phyloP scores from a whole-genome alignment of 2,888 invertebrate genomes.

The Crepidodera aurea region DNA sequence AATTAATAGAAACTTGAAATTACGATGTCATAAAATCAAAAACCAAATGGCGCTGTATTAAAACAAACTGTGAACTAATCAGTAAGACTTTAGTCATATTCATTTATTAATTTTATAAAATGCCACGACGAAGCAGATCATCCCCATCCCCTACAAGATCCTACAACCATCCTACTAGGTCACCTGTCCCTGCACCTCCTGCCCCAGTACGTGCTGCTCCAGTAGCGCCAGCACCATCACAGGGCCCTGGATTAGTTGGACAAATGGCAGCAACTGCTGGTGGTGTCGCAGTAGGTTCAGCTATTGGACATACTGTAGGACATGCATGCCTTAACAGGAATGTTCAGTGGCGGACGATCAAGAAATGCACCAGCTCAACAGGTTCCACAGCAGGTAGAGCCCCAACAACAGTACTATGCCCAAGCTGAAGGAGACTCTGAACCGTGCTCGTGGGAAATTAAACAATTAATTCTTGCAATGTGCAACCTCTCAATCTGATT shows the following conservation, averaged over 20 bases:
- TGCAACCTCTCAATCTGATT: constrained; percentile 87
- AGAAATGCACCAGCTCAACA: constrained; percentile 59
- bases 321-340: constrained; percentile 89
- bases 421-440: constrained; percentile 64
- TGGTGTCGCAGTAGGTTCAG: constrained; percentile 97
- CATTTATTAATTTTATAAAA: background rate
- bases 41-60: background rate
- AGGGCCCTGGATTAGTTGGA: constrained; percentile 88
- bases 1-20: background rate
- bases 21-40: background rate
- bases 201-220: constrained; percentile 62
- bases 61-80: background rate
- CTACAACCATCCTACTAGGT: constrained; percentile 54
- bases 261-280: constrained; percentile 99
- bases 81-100: background rate
- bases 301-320: constrained; percentile 93
- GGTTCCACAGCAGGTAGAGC: constrained; percentile 59
- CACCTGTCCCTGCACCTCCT: constrained; percentile 56
- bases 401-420: constrained; percentile 58
- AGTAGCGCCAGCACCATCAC: constrained; percentile 65
- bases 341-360: constrained; percentile 68
- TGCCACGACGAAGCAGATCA: constrained; percentile 6
- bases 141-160: constrained; percentile 25
- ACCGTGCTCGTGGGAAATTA: constrained; percentile 93
- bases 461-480: constrained; percentile 97